Evolutionary conservation across 2,113 vertebrate genomes (phyloP).

Genomic region (Serinus canaria): DNA sequence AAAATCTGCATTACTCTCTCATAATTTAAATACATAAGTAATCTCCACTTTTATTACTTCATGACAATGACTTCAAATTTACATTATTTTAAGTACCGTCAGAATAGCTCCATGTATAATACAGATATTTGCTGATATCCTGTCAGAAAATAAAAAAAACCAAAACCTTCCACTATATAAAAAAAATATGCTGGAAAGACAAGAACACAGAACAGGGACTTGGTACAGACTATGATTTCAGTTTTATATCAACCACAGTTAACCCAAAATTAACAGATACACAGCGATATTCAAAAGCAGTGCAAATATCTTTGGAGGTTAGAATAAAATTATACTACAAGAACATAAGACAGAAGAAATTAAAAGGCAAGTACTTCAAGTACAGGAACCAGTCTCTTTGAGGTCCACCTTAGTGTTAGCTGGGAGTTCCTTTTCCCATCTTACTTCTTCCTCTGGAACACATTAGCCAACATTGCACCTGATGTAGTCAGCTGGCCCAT

Average conservation of each 20-base stretch:
- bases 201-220: conserved; percentile 84
- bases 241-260: conserved; percentile 79
- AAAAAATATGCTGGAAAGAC: conserved; percentile 83
- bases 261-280: conserved; percentile 80
- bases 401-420: conserved; percentile 77
- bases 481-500: conserved; percentile 99
- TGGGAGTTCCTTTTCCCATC: conserved; percentile 44
- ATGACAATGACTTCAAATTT: conserved; percentile 95
- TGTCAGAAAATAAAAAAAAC: conserved; percentile 71
- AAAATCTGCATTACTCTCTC: conserved; percentile 75
- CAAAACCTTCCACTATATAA: conserved; percentile 78
- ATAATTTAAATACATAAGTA: conserved; percentile 90
- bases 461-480: conserved; percentile 97
- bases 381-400: conserved; percentile 81
- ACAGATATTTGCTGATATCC: conserved; percentile 87
- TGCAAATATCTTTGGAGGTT: conserved; percentile 99
- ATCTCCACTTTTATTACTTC: conserved; percentile 93
- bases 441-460: conserved; percentile 98
- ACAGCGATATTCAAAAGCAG: conserved; percentile 85
- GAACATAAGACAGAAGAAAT: conserved; percentile 79
- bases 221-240: conserved; percentile 80
- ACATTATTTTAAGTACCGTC: conserved; percentile 91
- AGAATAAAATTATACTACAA: conserved; percentile 87
- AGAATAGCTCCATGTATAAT: conserved; percentile 89
- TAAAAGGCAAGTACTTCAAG: conserved; percentile 96